These are phyloP conservation scores for Oegoconia quadripuncta DNA, from an alignment of 2,888 invertebrate genomes.

Conservation along the genomic window DNA sequence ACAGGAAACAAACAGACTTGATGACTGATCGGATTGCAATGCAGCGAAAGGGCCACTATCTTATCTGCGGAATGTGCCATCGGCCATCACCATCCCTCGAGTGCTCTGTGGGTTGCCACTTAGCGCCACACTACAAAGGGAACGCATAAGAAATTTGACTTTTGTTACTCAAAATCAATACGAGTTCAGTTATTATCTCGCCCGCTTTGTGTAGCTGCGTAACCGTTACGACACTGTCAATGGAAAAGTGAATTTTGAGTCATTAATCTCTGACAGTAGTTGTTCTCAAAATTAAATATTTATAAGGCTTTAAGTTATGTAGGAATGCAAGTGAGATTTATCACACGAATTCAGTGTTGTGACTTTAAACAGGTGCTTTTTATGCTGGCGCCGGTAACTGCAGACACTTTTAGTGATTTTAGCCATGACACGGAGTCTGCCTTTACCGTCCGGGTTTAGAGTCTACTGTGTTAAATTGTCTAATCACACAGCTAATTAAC, in stretches of 20 bases:
- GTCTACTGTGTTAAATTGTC: too few species aligned
- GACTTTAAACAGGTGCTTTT: constrained; percentile 25
- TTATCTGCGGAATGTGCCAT: constrained; percentile 72
- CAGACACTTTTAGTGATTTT: constrained; percentile 1
- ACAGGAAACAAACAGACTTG: constrained; percentile 12
- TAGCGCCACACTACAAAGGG: constrained; percentile 60
- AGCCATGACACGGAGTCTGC: too few species aligned
- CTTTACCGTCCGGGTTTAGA: too few species aligned
- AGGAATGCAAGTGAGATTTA: constrained; percentile 40
- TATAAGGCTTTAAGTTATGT: constrained; percentile 30
- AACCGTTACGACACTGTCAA: constrained; percentile 46
- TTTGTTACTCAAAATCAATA: constrained; percentile 65
- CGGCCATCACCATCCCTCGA: constrained; percentile 59
- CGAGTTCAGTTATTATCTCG: constrained; percentile 56
- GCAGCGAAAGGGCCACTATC: constrained; percentile 46
- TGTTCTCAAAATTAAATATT: constrained; percentile 33
- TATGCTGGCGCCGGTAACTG: constrained; percentile 16
- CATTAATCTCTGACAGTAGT: constrained; percentile 45
- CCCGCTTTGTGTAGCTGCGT: constrained; percentile 50
- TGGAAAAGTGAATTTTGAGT: constrained; percentile 42
- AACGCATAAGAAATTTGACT: constrained; percentile 39
- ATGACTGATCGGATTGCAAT: constrained; percentile 66
- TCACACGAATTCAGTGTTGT: constrained; percentile 22
- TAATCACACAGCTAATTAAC: too few species aligned
- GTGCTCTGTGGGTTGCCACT: constrained; percentile 57